Evolutionary conservation across 2,888 invertebrate species (phyloP), one percentile per base, ranked within the genome.

Genomic region (Xanthorhoe spadicearia): DNA sequence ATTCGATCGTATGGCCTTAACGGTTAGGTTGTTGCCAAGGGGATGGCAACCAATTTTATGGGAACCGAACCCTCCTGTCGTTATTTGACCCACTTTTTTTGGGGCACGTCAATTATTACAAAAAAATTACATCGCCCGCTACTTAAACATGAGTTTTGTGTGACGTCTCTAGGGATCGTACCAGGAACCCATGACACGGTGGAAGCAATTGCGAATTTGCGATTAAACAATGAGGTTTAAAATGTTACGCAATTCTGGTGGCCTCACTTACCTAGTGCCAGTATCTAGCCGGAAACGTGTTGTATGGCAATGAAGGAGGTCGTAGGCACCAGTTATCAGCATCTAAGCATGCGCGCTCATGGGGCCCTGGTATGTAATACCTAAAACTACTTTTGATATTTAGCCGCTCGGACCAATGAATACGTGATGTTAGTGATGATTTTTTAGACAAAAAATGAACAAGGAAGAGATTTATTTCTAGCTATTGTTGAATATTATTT

Each of bases 271-370:
- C 54, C 69, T 68, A 68, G 74, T 68, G 69, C 79, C 77, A 80
- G 83, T 81, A 78, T 78, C 79, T 80, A 86, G 83, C 84, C 89
- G 90, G 90, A 89, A 90, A 86, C 85, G 77, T 70, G 75, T 76
- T 81, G 79, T 84, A 86, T 86, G 88, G 88, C 88, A 87, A 87
- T 87, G 87, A 85, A 84, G 76, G 80, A 81, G 87, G 86, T 87
- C 85, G 79, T 83, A 87, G 83, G 80, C 83, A 82, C 82, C 76
- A 80, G 78, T 85, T 88, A 89, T 89, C 87, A 85, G 79, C 84
- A 88, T 87, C 88, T 86, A 76, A 82, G 81, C 82, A 83, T 80
- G 81, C 81, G 80, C 77, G 81, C 76, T 86, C 83, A 85, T 86
- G 86, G 81, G 84, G 84, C 82, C 85, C 84, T 86, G 84, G 84